Evolutionary conservation across 2,888 invertebrate species (phyloP).

Genomic region (Drosophila kambysellisi): DNA sequence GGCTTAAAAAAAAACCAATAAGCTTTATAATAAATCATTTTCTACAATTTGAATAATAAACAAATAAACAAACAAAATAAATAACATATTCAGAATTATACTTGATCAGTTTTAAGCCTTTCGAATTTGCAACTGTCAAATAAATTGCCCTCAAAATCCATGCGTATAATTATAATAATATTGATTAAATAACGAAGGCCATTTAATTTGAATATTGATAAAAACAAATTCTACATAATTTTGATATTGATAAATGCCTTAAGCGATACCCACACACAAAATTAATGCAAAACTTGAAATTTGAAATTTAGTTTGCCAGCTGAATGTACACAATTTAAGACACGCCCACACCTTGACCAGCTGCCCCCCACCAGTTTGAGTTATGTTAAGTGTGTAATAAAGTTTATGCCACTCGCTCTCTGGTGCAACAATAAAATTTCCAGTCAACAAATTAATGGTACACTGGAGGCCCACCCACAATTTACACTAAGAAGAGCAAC

Average conservation of each 20-base stretch:
- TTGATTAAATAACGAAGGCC: conserved; percentile 53
- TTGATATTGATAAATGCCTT: conserved; percentile 15
- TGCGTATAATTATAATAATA: conserved; percentile 62
- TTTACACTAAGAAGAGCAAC: conserved; percentile 19
- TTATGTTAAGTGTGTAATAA: conserved; percentile 67
- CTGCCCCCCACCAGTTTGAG: conserved; percentile 42
- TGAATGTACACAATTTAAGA: conserved; percentile 1
- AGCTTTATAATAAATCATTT: conserved; percentile 4
- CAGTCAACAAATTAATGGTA: conserved; percentile 57
- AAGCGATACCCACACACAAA: neutral
- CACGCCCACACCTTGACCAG: conserved; percentile 35
- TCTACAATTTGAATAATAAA: conserved; percentile 8
- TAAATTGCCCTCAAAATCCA: conserved; percentile 11
- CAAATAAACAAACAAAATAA: conserved; percentile 16
- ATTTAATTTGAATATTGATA: conserved; percentile 50
- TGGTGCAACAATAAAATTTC: conserved; percentile 63
- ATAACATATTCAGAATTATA: conserved; percentile 12
- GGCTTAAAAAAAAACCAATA: neutral
- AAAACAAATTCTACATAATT: neutral
- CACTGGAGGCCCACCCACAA: conserved; percentile 48
- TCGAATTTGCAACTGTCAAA: conserved; percentile 40
- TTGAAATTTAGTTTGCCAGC: conserved; percentile 13
- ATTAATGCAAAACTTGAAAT: conserved; percentile 1
- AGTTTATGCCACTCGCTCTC: conserved; percentile 59
- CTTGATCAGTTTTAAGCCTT: conserved; percentile 24